phyloP scores from a whole-genome alignment of 2,888 invertebrate species.

The Alitta virens region DNA sequence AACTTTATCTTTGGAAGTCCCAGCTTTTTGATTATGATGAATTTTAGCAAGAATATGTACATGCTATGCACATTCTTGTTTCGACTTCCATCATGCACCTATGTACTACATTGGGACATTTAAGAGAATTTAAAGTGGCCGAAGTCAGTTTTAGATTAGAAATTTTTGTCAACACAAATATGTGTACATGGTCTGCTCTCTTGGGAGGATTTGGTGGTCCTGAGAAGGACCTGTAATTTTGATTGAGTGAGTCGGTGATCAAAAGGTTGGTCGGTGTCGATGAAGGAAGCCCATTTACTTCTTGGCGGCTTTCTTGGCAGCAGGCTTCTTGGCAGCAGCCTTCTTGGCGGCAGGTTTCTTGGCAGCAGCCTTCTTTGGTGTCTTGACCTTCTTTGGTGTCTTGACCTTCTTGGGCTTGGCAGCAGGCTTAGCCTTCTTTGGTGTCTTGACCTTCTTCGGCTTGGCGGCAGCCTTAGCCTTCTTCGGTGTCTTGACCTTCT shows the following conservation, averaged over 20 bases:
- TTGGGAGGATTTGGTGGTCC: conserved; percentile 10
- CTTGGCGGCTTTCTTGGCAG: conserved; percentile 10
- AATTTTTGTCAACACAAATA: too few relatives aligned
- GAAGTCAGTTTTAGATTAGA: too few relatives aligned
- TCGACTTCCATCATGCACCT: too few relatives aligned
- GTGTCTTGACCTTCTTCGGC: conserved; percentile 1
- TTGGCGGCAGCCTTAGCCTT: conserved; percentile 8
- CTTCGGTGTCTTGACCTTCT: conserved; percentile 13
- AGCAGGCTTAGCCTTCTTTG: neutral
- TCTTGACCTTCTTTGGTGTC: conserved; percentile 6
- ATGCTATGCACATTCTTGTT: too few relatives aligned
- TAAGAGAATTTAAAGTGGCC: too few relatives aligned
- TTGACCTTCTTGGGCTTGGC: neutral
- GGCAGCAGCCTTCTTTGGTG: conserved; percentile 9
- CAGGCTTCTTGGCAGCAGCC: conserved; percentile 15
- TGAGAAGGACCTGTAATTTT: conserved; percentile 10
- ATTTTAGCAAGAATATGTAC: too few relatives aligned
- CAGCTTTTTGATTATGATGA: too few relatives aligned
- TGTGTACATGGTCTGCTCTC: neutral
- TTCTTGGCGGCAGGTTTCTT: conserved; percentile 15
- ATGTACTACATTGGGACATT: too few relatives aligned
- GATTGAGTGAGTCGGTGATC: too few relatives aligned
- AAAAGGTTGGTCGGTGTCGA: neutral
- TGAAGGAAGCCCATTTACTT: neutral
- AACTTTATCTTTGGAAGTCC: too few relatives aligned